Evolutionary conservation across 2,797 vertebrate genomes (phyloP), one percentile per base, ranked within the genome.

Genomic region (Capromys pilorides): DNA sequence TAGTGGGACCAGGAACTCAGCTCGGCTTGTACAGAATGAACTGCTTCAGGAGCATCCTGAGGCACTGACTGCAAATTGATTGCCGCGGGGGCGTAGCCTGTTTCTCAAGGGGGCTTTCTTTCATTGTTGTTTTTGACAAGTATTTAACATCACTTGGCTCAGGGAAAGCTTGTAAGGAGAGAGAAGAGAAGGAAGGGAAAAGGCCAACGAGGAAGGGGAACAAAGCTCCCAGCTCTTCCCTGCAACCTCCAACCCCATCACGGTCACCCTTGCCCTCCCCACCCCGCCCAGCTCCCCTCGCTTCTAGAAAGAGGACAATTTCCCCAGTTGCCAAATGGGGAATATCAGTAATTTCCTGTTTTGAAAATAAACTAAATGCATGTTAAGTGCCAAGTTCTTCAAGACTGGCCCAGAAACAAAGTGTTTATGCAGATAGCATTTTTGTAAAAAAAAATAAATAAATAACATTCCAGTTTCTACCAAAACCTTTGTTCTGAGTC

Each of bases 401-500:
- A 11, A 61, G 59, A 90, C 41, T 49, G 79, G 75, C 54, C 8
- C 61, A 86, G 80, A 86, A 62, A 73, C 13, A 75, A 45, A 24
- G 54, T 31, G 45, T 69, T 71, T 62, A 92, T 45, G 36, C 4
- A 36, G 31, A 71, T 31, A 84, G 13, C 39, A 24, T 33, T 8
- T 8, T 57, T 57, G 54, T 57, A 18, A 57, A 4, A 54, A 78
- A 64, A 61, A 61, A 18, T 18, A 67, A 18, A 69, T n/a, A n/a
- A n/a, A n/a, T n/a, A 21, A 69, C 67, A 45, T 6, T 94, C 28
- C 83, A 86, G 36, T 84, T 93, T 54, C 28, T 64, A 45, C 54
- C 36, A 77, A 81, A 83, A 51, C 5, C 92, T 90, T 81, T 81
- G 31, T 26, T 78, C 79, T 54, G 11, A 91, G 88, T 77, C 39